phyloP scores from a whole-genome alignment of 1,140 invertebrate species.

The Aphidius gifuensis region DNA sequence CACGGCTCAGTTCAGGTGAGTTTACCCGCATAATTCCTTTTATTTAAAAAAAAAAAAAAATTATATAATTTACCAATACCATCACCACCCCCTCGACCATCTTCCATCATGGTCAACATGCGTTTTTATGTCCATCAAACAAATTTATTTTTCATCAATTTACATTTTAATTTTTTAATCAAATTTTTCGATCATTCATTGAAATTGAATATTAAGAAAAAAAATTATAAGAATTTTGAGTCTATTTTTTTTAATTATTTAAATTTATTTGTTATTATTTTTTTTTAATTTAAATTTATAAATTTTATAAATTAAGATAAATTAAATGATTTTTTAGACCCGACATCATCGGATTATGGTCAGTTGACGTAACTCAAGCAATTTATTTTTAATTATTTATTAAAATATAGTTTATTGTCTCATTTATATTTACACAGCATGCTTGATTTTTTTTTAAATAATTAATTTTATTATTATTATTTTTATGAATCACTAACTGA shows the following conservation, averaged over 20 bases:
- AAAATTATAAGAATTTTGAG: too few species aligned
- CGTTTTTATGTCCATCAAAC: not conserved
- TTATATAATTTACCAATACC: not conserved
- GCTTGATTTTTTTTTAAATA: slow-evolving; percentile 32
- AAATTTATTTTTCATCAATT: not conserved
- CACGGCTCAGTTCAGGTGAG: slow-evolving; percentile 92
- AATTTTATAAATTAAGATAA: slow-evolving; percentile 25
- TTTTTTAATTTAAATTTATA: too few species aligned
- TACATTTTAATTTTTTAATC: not conserved
- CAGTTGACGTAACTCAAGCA: slow-evolving; percentile 42
- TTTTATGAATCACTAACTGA: slow-evolving; percentile 32
- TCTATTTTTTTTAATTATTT: not conserved
- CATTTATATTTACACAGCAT: slow-evolving; percentile 30
- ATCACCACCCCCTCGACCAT: too few species aligned
- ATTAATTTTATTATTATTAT: slow-evolving; percentile 7
- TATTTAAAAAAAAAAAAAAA: slow-evolving; percentile 14
- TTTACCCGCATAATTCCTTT: slow-evolving; percentile 37
- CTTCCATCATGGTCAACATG: too few species aligned
- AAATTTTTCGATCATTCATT: not conserved
- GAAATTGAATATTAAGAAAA: too few species aligned
- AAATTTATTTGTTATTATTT: too few species aligned
- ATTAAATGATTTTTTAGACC: slow-evolving; percentile 47
- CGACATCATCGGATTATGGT: slow-evolving; percentile 50
- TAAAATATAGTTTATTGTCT: not conserved
- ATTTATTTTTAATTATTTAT: slow-evolving; percentile 30